Base-by-base conservation (phyloP, 2,888 invertebrate species). In the Patella pellucida region DNA sequence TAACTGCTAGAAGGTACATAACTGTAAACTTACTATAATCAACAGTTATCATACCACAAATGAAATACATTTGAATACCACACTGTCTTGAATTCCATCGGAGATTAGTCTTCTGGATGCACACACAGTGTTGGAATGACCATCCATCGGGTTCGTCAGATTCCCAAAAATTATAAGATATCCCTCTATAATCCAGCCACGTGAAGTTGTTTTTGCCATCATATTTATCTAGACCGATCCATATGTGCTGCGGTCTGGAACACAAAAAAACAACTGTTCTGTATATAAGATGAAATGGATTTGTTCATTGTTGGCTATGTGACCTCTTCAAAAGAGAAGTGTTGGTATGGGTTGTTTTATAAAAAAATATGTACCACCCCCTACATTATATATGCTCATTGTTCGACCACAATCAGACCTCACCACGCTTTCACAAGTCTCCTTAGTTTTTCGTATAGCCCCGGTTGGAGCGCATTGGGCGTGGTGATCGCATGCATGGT, bases 221-320 rank as follows among this genome's bases (percentile, higher is more conserved):
- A 62, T 19, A 62, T 14, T 62, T 62, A 62, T 62, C 62, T 19
- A 62, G 23, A 11, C 62, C 62, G n/a, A 62, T 62, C 62, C 62
- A 62, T 62, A 62, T 62, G 4, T 62, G 62, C 23, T 62, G 19
- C n/a, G 62, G 62, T 3, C 62, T 62, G 62, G 23, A 62, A 19
- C 23, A 19, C 4, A 31, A 31, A 31, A 31, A 31, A 5, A 31
- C 0, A 5, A 5, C 4, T 3, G 3, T 31, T 1, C 2, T 31
- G 31, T 2, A 31, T 31, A 31, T 31, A 4, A 31, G 5, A 31
- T 31, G 5, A 31, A 31, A 31, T 31, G 31, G 31, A 5, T 31
- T 31, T 31, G 31, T 31, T 31, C 31, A 31, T 5, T 31, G 31
- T 4, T 31, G 31, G 4, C 5, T 31, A 31, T 31, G 4, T 31